Evolutionary conservation across 1,140 invertebrate species (phyloP), one percentile per base, ranked within the genome.

Genomic region (Drosophila kanapiae): DNA sequence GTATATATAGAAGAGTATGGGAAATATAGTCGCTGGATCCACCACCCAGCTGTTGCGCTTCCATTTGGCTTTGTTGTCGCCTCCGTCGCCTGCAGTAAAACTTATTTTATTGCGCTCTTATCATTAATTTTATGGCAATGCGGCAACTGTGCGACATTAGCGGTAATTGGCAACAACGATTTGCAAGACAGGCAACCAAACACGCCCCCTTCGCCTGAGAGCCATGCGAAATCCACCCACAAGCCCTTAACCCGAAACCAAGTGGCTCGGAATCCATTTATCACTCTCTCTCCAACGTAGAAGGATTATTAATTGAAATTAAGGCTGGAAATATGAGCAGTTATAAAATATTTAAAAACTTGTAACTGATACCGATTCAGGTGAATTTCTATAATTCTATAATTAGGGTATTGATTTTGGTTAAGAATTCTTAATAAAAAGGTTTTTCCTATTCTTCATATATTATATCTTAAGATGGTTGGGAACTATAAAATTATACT

Each of bases 71-170:
- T 78, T 56, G 48, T 58, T 63, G 67, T 61, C 70, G 62, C 49
- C 47, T 68, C 37, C 48, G 27, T 61, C 61, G 80, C 59, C 76
- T 71, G 84, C 75, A 88, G 85, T 88, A 85, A 88, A 88, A 88
- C 78, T 90, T 90, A 84, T 88, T 88, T 88, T 88, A 88, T 88
- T 65, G 86, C 85, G 78, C 78, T 88, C 85, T 88, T 90, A 88
- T 88, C 85, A 85, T 88, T 88, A 88, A 88, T 88, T 88, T 88
- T 90, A 88, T 88, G 85, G 83, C 81, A 81, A 80, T 75, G 74
- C 84, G 77, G 84, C 86, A 88, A 88, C 85, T 91, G 81, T 80
- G 82, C 86, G 82, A 88, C 85, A 88, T 88, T 88, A 90, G 85
- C 86, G 85, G 85, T 88, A 88, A 88, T 88, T 88, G 85, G 85